These are phyloP conservation scores for Phymastichus coffea DNA, from an alignment of 1,140 invertebrate genomes.

Conservation along the genomic window DNA sequence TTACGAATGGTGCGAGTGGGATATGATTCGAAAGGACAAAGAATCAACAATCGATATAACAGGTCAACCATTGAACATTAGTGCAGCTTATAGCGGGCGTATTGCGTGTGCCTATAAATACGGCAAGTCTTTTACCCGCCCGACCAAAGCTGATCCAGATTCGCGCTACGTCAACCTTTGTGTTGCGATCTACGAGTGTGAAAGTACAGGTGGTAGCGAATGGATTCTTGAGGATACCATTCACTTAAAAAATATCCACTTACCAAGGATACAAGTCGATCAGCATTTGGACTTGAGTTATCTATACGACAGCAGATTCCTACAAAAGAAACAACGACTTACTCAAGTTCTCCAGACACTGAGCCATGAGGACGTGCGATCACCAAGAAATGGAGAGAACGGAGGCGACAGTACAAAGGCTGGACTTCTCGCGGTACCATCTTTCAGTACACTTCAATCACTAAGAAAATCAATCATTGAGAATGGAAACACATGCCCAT, in stretches of 20 bases:
- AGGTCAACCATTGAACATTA: conserved; percentile 87
- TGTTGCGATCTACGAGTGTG: conserved; percentile 98
- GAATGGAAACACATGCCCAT: conserved; percentile 84
- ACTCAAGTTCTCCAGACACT: conserved; percentile 69
- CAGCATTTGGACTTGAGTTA: conserved; percentile 81
- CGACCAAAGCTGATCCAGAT: conserved; percentile 74
- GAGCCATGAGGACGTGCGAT: conserved; percentile 59
- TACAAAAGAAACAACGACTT: conserved; percentile 75
- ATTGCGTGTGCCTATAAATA: conserved; percentile 96
- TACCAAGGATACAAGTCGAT: conserved; percentile 79
- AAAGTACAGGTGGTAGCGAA: conserved; percentile 95
- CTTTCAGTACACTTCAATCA: conserved; percentile 89
- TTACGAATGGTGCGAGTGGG: conserved; percentile 86
- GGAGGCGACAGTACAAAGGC: conserved; percentile 47
- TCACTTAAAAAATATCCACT: conserved; percentile 82
- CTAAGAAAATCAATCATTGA: conserved; percentile 86
- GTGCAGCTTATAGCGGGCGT: conserved; percentile 94
- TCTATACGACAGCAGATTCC: conserved; percentile 76
- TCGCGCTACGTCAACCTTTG: conserved; percentile 89
- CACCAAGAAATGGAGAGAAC: conserved; percentile 51
- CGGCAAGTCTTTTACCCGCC: conserved; percentile 80
- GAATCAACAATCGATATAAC: conserved; percentile 85
- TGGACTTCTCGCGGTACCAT: conserved; percentile 83
- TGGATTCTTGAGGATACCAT: conserved; percentile 99
- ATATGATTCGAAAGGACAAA: conserved; percentile 80